Conservation (phyloP, 2,888 invertebrate species). For the Micoletzkya japonica region DNA sequence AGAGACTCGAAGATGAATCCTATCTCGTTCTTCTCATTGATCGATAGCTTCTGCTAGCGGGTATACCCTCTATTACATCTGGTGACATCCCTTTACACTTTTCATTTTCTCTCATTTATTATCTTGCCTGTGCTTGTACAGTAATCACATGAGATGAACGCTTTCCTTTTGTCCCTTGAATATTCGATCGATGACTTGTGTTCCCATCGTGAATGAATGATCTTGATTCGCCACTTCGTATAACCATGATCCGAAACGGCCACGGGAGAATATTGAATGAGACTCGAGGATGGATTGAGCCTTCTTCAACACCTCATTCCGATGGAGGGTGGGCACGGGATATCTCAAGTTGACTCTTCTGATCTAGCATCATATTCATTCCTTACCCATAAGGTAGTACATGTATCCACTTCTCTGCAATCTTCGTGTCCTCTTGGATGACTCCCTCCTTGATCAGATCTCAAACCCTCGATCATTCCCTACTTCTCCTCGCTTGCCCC, state of each 20-base stretch:
- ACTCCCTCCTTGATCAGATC: slow-evolving; percentile 19
- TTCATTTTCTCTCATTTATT: too few relatives aligned
- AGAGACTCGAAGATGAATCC: too few relatives aligned
- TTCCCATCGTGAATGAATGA: slow-evolving; percentile 50
- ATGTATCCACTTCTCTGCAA: slow-evolving; percentile 20
- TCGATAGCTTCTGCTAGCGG: too few relatives aligned
- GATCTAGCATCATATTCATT: background rate
- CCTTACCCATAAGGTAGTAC: slow-evolving; percentile 18
- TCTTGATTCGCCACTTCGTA: slow-evolving; percentile 59
- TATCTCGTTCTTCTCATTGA: too few relatives aligned
- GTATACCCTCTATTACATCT: too few relatives aligned
- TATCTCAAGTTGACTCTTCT: background rate
- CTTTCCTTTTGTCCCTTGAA: slow-evolving; percentile 14
- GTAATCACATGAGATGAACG: slow-evolving; percentile 5
- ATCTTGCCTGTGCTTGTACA: too few relatives aligned
- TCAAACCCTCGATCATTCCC: background rate
- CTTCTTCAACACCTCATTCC: slow-evolving; percentile 8
- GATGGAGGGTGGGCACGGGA: slow-evolving; percentile 19
- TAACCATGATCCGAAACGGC: slow-evolving; percentile 53
- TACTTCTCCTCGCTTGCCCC: background rate
- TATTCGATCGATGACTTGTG: slow-evolving; percentile 27
- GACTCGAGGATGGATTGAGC: slow-evolving; percentile 2
- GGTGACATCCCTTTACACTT: too few relatives aligned
- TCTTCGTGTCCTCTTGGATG: background rate
- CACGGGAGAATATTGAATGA: slow-evolving; percentile 18